These are phyloP conservation scores for Acinonyx jubatus DNA, from an alignment of 2,113 vertebrate genomes.

Conservation along the genomic window DNA sequence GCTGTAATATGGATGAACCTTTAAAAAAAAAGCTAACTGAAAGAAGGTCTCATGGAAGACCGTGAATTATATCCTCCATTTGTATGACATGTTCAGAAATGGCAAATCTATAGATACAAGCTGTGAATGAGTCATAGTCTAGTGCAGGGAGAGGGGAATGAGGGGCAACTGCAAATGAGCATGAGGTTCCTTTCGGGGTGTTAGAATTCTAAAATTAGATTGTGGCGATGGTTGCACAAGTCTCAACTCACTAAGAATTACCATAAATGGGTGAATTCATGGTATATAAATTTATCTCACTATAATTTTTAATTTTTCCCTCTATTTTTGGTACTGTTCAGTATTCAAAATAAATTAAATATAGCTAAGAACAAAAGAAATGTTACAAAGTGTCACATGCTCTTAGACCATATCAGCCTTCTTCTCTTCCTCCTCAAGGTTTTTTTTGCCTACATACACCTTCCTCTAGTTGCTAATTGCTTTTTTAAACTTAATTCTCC, in stretches of 20 bases:
- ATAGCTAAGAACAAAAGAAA: conserved; percentile 17
- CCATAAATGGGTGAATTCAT: background rate
- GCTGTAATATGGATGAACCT: background rate
- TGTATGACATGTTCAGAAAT: background rate
- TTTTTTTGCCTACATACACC: background rate
- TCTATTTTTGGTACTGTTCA: background rate
- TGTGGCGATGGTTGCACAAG: background rate
- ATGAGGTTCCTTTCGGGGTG: background rate
- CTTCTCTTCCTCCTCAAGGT: background rate
- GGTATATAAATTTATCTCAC: background rate
- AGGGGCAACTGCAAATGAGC: background rate
- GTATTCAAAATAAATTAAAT: conserved; percentile 10
- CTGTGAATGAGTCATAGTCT: background rate
- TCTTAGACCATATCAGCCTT: background rate
- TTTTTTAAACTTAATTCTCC: conserved; percentile 43
- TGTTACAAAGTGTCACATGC: background rate
- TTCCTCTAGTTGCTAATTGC: background rate
- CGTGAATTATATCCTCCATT: background rate
- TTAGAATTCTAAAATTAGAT: background rate
- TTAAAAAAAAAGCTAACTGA: background rate
- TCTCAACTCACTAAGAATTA: background rate
- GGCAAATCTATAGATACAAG: background rate
- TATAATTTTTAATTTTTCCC: background rate
- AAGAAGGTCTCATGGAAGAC: background rate
- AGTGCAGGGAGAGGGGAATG: background rate